These are phyloP conservation scores for Amphimallon solstitiale DNA, from an alignment of 2,888 invertebrate species.

Conservation along the genomic window DNA sequence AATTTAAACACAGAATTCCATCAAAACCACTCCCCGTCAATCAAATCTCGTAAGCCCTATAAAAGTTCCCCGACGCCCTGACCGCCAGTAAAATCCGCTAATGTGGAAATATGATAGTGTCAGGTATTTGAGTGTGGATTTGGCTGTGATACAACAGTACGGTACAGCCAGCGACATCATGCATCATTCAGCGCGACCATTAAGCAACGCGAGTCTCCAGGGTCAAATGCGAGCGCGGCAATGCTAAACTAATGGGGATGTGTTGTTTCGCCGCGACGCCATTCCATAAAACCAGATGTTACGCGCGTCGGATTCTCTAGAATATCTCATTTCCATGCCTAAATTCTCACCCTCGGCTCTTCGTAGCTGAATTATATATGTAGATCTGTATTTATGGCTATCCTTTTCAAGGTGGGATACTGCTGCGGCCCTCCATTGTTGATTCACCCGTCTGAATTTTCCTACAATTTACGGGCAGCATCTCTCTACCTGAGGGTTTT, in stretches of 20 bases:
- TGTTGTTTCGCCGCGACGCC: conserved; percentile 57
- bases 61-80: too few relatives aligned
- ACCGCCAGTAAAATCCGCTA: too few relatives aligned
- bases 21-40: too few relatives aligned
- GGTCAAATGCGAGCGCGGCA: conserved; percentile 55
- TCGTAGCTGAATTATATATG: conserved; percentile 58
- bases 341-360: conserved; percentile 49
- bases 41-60: too few relatives aligned
- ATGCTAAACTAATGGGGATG: conserved; percentile 61
- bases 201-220: conserved; percentile 55
- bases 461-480: neutral
- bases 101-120: too few relatives aligned
- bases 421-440: neutral
- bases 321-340: conserved; percentile 47
- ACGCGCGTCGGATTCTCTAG: conserved; percentile 30
- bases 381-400: conserved; percentile 56
- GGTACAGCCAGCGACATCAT: conserved; percentile 46
- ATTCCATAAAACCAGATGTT: conserved; percentile 2
- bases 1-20: too few relatives aligned
- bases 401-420: conserved; percentile 2
- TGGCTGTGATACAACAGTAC: neutral
- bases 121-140: too few relatives aligned
- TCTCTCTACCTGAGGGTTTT: neutral
- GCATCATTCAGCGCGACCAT: conserved; percentile 52
- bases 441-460: neutral